A percentile compares a stretch with the other conserved stretches of the same genome.
These are phyloP conservation scores for Syngnathoides biaculeatus DNA, from an alignment of 2,113 vertebrate species.

Conservation along the genomic window DNA sequence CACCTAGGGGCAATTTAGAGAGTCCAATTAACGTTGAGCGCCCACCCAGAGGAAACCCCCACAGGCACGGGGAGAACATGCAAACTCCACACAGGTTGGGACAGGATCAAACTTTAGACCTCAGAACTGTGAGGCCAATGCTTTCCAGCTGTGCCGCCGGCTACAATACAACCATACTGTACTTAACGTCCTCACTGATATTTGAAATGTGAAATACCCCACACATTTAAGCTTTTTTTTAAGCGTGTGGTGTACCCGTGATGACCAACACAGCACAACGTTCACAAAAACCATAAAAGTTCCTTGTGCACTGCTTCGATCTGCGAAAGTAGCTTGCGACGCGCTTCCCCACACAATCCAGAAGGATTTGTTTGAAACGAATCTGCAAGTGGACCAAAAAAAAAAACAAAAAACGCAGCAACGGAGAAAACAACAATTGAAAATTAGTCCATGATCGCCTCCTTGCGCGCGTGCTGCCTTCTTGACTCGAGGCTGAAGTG, in stretches of 20 bases:
- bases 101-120: too few relatives aligned
- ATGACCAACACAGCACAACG: too few relatives aligned
- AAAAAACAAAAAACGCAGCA: constrained; percentile 17
- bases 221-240: neutral
- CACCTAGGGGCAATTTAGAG: too few relatives aligned
- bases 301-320: neutral
- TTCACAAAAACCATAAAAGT: too few relatives aligned
- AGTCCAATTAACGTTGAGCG: too few relatives aligned
- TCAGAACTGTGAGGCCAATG: too few relatives aligned
- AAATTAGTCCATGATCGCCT: constrained; percentile 5
- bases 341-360: constrained; percentile 34
- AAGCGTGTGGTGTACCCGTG: neutral
- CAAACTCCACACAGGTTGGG: too few relatives aligned
- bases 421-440: constrained; percentile 14
- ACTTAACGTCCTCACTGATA: constrained; percentile 19
- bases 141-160: too few relatives aligned
- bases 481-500: constrained; percentile 10
- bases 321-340: constrained; percentile 51
- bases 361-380: constrained; percentile 40
- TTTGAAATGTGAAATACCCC: neutral
- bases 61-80: too few relatives aligned
- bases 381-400: constrained; percentile 42
- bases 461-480: neutral
- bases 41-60: too few relatives aligned
- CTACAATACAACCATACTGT: constrained; percentile 9